Base-by-base conservation (phyloP, 2,888 invertebrate species). In the Eupithecia insigniata region DNA sequence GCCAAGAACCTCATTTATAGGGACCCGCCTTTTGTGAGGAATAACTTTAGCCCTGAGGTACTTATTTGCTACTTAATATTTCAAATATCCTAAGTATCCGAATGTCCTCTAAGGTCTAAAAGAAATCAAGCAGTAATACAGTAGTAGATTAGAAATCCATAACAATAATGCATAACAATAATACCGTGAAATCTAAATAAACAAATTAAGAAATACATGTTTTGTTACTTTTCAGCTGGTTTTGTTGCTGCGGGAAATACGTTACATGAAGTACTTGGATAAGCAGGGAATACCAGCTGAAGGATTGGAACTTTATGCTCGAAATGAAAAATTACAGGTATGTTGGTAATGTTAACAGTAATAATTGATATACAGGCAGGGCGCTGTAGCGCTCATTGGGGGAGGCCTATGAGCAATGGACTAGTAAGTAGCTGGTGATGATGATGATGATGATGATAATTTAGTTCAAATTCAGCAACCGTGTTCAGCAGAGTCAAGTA, bases 161-260 rank as follows among this genome's bases (percentile, higher is more conserved):
- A n/a, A n/a, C n/a, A n/a, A n/a, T n/a, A n/a, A n/a, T n/a, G n/a
- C n/a, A n/a, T n/a, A n/a, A n/a, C n/a, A n/a, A n/a, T n/a, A n/a
- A n/a, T n/a, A n/a, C 39, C 16, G 39, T 7, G 10, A 10, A 51
- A 22, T 12, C 51, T 22, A 60, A 60, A 60, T 30, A 14, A 60
- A 60, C 51, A 12, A 51, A 4, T 0, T 51, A 2, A 2, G n/a
- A n/a, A 43, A 51, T 51, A 51, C 10, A 51, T 12, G 26, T 26
- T 55, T 12, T n/a, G 8, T 12, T 12, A 14, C 8, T 1, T 30
- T 64, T 12, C 89, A 96, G 96, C 91, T 99, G 58, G 95, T 95
- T 61, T 95, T 96, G 78, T 93, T 97, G 22, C 89, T 99, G n/a
- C 95, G 96, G 69, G 98, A 99, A 92, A 96, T 97, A 43, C 96